Base-by-base conservation (phyloP, 1,140 invertebrate genomes). In the Bombus confusus region DNA sequence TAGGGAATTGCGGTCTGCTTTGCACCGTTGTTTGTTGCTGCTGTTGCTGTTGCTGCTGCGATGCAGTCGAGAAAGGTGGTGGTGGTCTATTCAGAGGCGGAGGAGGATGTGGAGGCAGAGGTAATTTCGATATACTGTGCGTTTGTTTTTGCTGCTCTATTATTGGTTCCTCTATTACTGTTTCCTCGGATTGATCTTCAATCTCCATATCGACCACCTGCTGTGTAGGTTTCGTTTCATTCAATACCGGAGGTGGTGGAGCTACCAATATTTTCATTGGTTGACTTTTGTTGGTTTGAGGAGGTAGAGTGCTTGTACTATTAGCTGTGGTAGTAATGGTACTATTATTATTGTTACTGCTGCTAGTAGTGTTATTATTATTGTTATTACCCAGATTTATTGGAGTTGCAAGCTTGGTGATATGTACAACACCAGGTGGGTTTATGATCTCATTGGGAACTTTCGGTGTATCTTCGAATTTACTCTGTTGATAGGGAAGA, bases 401-500 rank as follows among this genome's bases (percentile, higher is more conserved):
- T 2, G 94, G 95, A 6, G 94, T 95, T 0, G 96, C 96, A 39
- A 96, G 88, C 91, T 96, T 96, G 2, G 95, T 96, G 37, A 96
- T 96, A 84, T 96, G 96, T 1, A 95, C 96, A 0, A 96, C 95
- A 59, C 95, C 96, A 0, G 95, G 96, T 71, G 93, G 94, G 92
- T 95, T 95, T 37, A 95, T 95, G 9, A 95, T 95, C 71, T 95
- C 94, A 66, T 92, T 95, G 2, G 95, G 93, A 47, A 95, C 93
- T 89, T 94, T 94, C 25, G 95, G 95, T 1, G 94, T 94, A 12
- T 95, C 93, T 73, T 95, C 94, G 69, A 94, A 94, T 82, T 95
- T 94, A 83, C 94, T 95, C 75, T 95, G 94, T 37, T 92, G 90
- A 52, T 95, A 95, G 1, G 94, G 94, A 9, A 95, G 77, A 0